These are phyloP conservation scores for Caracal caracal DNA, from an alignment of 2,113 vertebrate species.

Conservation along the genomic window DNA sequence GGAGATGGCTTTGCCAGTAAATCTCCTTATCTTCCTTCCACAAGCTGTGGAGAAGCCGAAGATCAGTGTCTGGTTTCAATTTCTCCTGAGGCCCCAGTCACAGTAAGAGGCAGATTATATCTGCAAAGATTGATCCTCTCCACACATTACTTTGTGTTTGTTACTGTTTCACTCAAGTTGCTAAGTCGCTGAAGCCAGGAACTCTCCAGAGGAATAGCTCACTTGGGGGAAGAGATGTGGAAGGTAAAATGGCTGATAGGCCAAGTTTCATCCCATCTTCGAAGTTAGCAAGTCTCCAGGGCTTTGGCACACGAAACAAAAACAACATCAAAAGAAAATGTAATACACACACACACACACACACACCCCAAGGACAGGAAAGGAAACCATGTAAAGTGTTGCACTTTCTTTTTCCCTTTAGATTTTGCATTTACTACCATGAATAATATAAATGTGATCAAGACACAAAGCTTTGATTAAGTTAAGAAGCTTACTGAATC, in stretches of 20 bases:
- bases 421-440: background rate
- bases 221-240: background rate
- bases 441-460: background rate
- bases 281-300: background rate
- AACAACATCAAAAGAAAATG: background rate
- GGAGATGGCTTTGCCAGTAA: background rate
- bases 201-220: background rate
- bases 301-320: background rate
- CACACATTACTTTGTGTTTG: background rate
- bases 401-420: background rate
- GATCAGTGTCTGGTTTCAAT: background rate
- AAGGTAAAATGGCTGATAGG: background rate
- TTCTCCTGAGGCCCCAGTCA: background rate
- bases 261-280: background rate
- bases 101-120: background rate
- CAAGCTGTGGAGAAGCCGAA: background rate
- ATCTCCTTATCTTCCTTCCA: background rate
- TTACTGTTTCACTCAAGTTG: background rate
- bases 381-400: background rate
- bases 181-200: background rate
- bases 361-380: background rate
- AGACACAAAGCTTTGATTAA: background rate
- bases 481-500: background rate
- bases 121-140: background rate
- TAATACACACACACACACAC: background rate